Conservation (phyloP, 2,113 vertebrate species). For the Gasterosteus aculeatus region DNA sequence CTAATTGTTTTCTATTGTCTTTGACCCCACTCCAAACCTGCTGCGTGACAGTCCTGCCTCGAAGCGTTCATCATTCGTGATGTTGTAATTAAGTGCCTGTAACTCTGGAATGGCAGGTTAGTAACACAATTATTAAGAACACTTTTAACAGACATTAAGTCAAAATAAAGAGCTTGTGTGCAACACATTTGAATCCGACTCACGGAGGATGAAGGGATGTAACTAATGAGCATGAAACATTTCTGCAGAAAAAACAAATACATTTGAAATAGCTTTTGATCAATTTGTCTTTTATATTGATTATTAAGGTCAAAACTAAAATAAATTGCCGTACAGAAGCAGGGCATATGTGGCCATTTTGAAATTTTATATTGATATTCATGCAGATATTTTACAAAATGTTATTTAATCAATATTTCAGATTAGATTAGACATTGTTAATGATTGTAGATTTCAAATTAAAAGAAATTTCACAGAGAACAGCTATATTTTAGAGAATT, state of each 20-base stretch:
- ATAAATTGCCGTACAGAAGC: neutral
- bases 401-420: neutral
- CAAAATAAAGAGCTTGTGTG: neutral
- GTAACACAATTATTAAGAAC: neutral
- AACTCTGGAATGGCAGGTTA: neutral
- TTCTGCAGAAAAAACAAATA: neutral
- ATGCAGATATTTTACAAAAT: neutral
- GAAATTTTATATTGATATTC: neutral
- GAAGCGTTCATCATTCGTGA: constrained; percentile 15
- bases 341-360: neutral
- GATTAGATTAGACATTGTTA: neutral
- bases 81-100: neutral
- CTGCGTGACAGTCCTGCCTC: constrained; percentile 2
- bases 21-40: constrained; percentile 16
- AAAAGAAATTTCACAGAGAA: neutral
- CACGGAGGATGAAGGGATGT: neutral
- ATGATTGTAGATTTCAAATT: neutral
- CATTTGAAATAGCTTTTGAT: too few relatives aligned
- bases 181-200: neutral
- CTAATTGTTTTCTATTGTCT: constrained; percentile 44
- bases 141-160: neutral
- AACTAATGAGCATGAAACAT: neutral
- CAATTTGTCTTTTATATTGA: too few relatives aligned
- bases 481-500: neutral
- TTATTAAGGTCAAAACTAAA: neutral